Evolutionary conservation across 2,888 invertebrate species (phyloP), one percentile per base, ranked within the genome.

Genomic region (Zootermopsis nevadensis): DNA sequence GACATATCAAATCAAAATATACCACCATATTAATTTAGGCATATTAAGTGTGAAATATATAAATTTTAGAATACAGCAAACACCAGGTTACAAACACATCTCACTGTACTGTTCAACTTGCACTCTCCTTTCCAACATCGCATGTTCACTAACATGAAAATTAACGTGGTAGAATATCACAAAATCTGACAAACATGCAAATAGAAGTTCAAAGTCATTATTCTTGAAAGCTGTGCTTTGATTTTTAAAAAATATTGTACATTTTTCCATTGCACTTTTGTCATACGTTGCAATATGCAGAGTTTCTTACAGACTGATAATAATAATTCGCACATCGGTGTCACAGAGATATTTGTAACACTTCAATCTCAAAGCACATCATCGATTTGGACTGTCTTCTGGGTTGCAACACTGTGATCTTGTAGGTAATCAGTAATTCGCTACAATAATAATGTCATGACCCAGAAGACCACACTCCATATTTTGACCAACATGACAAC

Each of bases 1-100:
- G 60, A 69, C 72, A 72, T 82, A 83, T 81, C 69, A 84, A 82
- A 83, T 82, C 35, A 82, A 83, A 82, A 72, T 77, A 82, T 76
- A 80, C 79, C 76, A 83, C 83, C 77, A 83, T 80, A 82, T 82
- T 76, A 81, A 83, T 81, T 60, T 60, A 81, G 77, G 66, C 79
- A 84, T 81, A 82, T 82, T 83, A 84, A 83, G 84, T 84, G 84
- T 80, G 83, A 82, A 82, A 82, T 60, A 84, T 85, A 84, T 80
- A 84, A 84, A 85, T 83, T 85, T 86, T 81, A 83, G 84, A 86
- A 86, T 85, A 86, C 86, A 85, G 85, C 85, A 84, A 85, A 85
- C 86, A 86, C 84, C 83, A 82, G 82, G 83, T 85, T 84, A 85
- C 84, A 85, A 83, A 81, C 85, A 86, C 86, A 83, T 77, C 79